Percentiles rank a stretch among this genome's conserved stretches.
Evolutionary conservation across 1,140 invertebrate species (phyloP).

Genomic region (Nixonia krombeini): DNA sequence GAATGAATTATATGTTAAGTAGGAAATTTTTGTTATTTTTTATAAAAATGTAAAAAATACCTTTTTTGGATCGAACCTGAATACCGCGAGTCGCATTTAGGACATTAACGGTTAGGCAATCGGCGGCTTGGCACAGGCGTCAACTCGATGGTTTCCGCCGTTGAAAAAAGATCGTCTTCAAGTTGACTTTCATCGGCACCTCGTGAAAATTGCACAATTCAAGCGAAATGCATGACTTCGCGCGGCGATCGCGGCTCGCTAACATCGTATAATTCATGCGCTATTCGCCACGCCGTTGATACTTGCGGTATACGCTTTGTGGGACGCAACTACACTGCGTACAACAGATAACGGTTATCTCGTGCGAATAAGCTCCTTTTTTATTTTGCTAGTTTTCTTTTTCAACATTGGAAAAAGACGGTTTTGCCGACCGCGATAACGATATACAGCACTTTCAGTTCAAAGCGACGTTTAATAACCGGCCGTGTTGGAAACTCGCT

Average conservation of each 20-base stretch:
- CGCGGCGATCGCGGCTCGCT: no score
- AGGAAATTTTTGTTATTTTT: no score
- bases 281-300: conserved; percentile 18
- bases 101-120: no score
- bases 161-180: conserved; percentile 8
- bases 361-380: conserved; percentile 30
- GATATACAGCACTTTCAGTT: conserved; percentile 18
- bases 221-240: conserved; percentile 39
- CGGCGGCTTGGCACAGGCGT: no score
- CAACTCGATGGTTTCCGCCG: no score
- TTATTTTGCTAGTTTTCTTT: no score
- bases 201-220: conserved; percentile 39
- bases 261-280: conserved; percentile 28
- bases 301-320: conserved; percentile 36
- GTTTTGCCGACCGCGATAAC: conserved; percentile 23
- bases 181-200: conserved; percentile 19
- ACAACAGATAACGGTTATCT: conserved; percentile 51
- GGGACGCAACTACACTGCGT: conserved; percentile 45
- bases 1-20: no score
- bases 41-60: no score
- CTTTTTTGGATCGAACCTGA: no score
- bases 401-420: conserved; percentile 38
- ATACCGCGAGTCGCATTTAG: no score
- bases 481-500: no score
- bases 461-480: conserved; percentile 10